Base-by-base conservation (phyloP, 1,140 invertebrate genomes). In the Orius laevigatus region DNA sequence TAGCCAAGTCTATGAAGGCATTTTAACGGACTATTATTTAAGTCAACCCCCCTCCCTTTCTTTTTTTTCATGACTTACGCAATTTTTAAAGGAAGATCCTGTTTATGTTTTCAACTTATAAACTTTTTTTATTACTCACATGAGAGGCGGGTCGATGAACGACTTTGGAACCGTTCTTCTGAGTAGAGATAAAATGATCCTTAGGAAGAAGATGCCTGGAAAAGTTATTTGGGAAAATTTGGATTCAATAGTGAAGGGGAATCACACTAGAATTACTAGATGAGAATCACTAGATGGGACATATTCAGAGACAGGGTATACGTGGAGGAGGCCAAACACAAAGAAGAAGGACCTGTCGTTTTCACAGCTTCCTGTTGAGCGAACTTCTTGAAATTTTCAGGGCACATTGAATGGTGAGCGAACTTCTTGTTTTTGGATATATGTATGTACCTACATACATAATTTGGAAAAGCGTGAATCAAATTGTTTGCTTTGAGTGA, bases 111-210 rank as follows among this genome's bases (percentile, higher is more conserved):
- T 18, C 20, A 19, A 45, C 5, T 20, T 14, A 12, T 19, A 33
- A 25, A 38, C 19, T 44, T 10, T 25, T 32, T 31, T 40, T 39
- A 12, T 38, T 49, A 65, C 66, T 69, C 67, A 83, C 79, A 64
- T 77, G 65, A 60, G 64, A 67, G 32, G 64, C 69, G 32, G 79
- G 77, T 57, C 64, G 69, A 55, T 76, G 65, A 40, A 78, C 65
- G 41, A 76, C 73, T 57, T 71, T 70, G 57, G 64, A 59, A 32
- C 79, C 79, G 57, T 75, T 66, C 55, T 78, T 69, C 62, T 88
- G 83, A 61, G 79, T 73, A 53, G 73, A 73, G 57, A 84, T 67
- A 59, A 81, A 78, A 65, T 83, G 84, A 52, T 75, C 72, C 34
- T 72, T 70, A 0, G 84, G 72, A 48, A 89, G 69, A 19, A 89